Evolutionary conservation across 1,140 invertebrate species (phyloP).

Genomic region (Papilio xuthus): DNA sequence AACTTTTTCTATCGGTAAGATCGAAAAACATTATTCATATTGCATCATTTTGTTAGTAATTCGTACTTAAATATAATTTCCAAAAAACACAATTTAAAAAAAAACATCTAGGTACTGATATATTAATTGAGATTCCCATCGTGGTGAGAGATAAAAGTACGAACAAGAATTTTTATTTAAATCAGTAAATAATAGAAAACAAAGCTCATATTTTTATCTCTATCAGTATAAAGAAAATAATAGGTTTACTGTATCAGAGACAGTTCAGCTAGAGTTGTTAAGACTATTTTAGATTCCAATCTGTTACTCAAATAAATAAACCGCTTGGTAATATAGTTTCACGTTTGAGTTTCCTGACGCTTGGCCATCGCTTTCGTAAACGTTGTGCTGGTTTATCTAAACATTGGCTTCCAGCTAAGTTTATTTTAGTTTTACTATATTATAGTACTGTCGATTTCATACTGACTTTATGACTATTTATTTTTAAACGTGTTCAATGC

Average conservation of each 20-base stretch:
- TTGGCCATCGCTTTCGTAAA: constrained; percentile 18
- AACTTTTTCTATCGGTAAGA: no score
- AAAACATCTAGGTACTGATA: no score
- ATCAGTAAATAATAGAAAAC: neutral
- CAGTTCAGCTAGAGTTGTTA: neutral
- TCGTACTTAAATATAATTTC: no score
- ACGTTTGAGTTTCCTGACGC: constrained; percentile 5
- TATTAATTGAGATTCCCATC: no score
- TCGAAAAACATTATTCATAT: no score
- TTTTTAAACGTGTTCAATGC: neutral
- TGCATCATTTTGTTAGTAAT: no score
- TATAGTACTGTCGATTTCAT: neutral
- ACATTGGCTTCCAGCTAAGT: constrained; percentile 3
- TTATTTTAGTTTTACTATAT: constrained; percentile 17
- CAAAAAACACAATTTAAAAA: no score
- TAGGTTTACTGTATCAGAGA: neutral
- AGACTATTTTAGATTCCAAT: constrained; percentile 21
- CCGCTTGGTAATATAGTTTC: constrained; percentile 15
- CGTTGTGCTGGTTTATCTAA: constrained; percentile 30
- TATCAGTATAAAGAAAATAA: neutral
- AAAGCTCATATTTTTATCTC: neutral
- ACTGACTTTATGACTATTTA: neutral
- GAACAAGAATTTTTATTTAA: no score
- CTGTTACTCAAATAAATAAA: constrained; percentile 28
- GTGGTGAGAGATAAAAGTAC: no score